A percentile compares a stretch with the other conserved stretches of the same genome.
phyloP scores from a whole-genome alignment of 1,140 invertebrate species.

The Pseudomyrmex cubaensis region DNA sequence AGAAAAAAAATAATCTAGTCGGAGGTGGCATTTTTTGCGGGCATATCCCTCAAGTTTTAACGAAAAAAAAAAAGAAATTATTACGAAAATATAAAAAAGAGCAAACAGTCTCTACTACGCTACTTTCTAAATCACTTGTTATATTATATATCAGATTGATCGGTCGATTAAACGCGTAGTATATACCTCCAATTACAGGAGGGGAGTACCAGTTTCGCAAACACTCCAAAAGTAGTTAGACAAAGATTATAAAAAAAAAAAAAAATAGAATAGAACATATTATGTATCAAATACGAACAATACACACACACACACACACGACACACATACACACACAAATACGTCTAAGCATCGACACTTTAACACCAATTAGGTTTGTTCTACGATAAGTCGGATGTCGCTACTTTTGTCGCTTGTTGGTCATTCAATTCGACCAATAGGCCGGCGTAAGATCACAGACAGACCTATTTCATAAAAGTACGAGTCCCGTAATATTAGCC shows the following conservation, averaged over 20 bases:
- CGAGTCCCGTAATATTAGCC: too few relatives aligned
- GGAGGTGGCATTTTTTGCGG: conserved; percentile 12
- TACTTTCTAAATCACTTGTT: conserved; percentile 57
- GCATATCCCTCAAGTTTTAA: background rate
- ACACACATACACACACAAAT: background rate
- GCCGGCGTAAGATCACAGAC: too few relatives aligned
- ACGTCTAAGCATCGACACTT: background rate
- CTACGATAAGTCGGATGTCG: too few relatives aligned
- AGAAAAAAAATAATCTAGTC: conserved; percentile 21
- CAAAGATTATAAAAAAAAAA: too few relatives aligned
- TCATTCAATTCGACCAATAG: too few relatives aligned
- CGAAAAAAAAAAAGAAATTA: background rate
- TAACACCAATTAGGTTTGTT: too few relatives aligned
- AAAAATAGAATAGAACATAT: conserved; percentile 38
- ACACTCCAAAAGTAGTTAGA: too few relatives aligned
- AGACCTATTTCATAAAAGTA: too few relatives aligned
- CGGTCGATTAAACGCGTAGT: conserved; percentile 50
- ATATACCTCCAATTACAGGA: conserved; percentile 41
- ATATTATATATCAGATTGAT: conserved; percentile 46
- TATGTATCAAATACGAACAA: conserved; percentile 32
- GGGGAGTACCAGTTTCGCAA: conserved; percentile 13
- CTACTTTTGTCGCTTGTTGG: too few relatives aligned
- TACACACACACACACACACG: background rate
- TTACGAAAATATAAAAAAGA: background rate
- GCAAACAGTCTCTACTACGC: conserved; percentile 33